These are phyloP conservation scores for Lophius piscatorius DNA, from an alignment of 2,113 vertebrate species.

Conservation along the genomic window DNA sequence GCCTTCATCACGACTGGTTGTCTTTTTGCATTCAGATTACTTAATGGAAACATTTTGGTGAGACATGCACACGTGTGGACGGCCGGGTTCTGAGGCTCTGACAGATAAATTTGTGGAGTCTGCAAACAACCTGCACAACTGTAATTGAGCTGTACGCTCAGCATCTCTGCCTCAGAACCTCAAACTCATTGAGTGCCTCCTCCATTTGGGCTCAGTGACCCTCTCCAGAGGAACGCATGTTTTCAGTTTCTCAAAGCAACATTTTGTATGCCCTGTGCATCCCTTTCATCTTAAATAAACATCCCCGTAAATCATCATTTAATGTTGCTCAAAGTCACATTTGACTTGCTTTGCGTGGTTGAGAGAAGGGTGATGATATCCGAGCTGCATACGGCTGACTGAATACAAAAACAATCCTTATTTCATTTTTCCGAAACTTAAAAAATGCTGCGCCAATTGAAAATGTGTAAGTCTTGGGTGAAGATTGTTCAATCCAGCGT, in stretches of 20 bases:
- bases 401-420: no score
- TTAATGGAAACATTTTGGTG: slow-evolving; percentile 17
- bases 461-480: no score
- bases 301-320: no score
- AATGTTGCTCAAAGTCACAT: no score
- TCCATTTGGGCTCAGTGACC: slow-evolving; percentile 38
- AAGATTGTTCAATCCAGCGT: no score
- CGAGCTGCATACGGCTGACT: no score
- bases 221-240: slow-evolving; percentile 17
- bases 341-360: no score
- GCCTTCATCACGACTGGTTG: neutral
- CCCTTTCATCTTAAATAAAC: no score
- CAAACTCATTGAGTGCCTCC: slow-evolving; percentile 59
- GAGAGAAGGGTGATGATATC: no score
- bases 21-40: slow-evolving; percentile 5
- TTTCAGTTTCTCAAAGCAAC: slow-evolving; percentile 20
- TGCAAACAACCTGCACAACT: slow-evolving; percentile 58
- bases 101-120: slow-evolving; percentile 50
- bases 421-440: no score
- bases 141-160: slow-evolving; percentile 54
- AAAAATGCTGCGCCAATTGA: no score
- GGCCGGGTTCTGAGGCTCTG: slow-evolving; percentile 10
- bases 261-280: no score
- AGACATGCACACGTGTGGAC: slow-evolving; percentile 14
- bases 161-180: slow-evolving; percentile 53